phyloP scores from a whole-genome alignment of 2,888 invertebrate species.

The Lomographa bimaculata region DNA sequence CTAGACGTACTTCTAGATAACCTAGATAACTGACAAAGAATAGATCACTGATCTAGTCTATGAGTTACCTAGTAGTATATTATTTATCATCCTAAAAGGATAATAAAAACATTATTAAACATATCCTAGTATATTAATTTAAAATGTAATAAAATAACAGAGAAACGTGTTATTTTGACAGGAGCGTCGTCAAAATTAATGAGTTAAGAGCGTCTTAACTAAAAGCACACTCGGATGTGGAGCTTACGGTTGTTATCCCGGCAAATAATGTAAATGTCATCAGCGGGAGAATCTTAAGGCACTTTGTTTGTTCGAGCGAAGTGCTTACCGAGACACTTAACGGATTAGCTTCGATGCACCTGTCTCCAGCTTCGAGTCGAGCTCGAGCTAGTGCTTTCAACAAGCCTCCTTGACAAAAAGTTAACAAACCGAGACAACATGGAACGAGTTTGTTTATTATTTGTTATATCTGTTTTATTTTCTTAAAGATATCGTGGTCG shows the following conservation, averaged over 20 bases:
- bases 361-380: neutral
- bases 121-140: too few species aligned
- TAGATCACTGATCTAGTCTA: too few species aligned
- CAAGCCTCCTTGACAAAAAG: too few species aligned
- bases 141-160: conserved; percentile 7
- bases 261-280: conserved; percentile 30
- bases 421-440: too few species aligned
- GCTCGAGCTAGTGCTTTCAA: neutral
- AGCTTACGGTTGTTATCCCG: conserved; percentile 21
- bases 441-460: too few species aligned
- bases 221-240: conserved; percentile 24
- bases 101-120: too few species aligned
- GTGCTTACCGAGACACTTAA: conserved; percentile 24
- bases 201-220: conserved; percentile 21
- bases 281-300: conserved; percentile 23
- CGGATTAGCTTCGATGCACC: conserved; percentile 22
- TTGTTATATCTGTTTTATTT: too few species aligned
- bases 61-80: too few species aligned
- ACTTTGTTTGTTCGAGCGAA: conserved; percentile 20
- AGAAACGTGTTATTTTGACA: conserved; percentile 17
- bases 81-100: too few species aligned
- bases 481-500: too few species aligned
- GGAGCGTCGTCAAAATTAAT: conserved; percentile 16
- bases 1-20: too few species aligned
- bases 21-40: too few species aligned